These are phyloP conservation scores for Leptonema lineaticorne DNA, from an alignment of 1,140 invertebrate genomes.

Conservation along the genomic window DNA sequence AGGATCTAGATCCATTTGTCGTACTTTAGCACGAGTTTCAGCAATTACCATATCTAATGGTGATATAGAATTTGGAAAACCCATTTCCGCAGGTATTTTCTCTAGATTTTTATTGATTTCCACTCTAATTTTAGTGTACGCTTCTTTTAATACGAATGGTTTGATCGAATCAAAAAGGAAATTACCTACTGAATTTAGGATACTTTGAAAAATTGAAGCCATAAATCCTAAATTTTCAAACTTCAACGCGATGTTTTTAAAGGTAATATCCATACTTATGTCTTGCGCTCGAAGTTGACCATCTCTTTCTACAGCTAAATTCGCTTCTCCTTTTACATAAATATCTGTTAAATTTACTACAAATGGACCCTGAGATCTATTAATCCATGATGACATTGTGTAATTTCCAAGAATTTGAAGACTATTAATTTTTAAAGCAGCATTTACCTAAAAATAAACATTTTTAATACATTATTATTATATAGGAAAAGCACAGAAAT, in stretches of 20 bases:
- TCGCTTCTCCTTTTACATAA: conserved; percentile 64
- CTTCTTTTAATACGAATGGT: conserved; percentile 75
- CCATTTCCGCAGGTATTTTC: conserved; percentile 65
- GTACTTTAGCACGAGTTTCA: conserved; percentile 69
- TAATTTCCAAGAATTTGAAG: conserved; percentile 75
- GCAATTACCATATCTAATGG: conserved; percentile 79
- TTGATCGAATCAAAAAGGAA: conserved; percentile 84
- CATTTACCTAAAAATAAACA: conserved; percentile 62
- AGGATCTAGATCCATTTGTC: conserved; percentile 71
- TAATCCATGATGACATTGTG: conserved; percentile 69
- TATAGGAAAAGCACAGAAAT: conserved; percentile 10
- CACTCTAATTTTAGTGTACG: conserved; percentile 66
- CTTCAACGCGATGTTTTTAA: conserved; percentile 74
- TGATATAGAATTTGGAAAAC: conserved; percentile 81
- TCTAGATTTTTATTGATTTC: conserved; percentile 69
- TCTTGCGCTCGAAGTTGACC: conserved; percentile 75
- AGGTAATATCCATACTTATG: conserved; percentile 77
- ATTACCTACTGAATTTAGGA: conserved; percentile 77
- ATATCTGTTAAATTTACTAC: conserved; percentile 72
- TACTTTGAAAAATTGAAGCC: conserved; percentile 71
- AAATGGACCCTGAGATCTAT: conserved; percentile 70
- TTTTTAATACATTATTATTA: background rate
- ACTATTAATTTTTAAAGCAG: conserved; percentile 65
- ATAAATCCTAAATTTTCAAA: conserved; percentile 79
- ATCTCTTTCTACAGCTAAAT: conserved; percentile 67